Conservation (phyloP, 2,888 invertebrate genomes). For the Caenorhabditis zanzibari region DNA sequence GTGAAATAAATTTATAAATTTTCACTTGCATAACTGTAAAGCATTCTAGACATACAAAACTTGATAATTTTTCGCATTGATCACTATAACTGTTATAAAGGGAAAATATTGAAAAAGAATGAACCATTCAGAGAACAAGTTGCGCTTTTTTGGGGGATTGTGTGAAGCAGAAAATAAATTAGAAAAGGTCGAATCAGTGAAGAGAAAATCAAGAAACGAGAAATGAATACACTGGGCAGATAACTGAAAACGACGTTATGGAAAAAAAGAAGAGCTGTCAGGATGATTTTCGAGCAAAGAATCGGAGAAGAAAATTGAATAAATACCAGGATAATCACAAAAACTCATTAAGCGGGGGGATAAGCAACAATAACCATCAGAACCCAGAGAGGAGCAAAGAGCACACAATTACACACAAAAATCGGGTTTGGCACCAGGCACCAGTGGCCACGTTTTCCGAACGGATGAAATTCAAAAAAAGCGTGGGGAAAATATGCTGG, state of each 20-base stretch:
- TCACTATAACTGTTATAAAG: neutral
- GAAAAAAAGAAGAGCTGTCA: constrained; percentile 20
- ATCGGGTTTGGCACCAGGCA: constrained; percentile 55
- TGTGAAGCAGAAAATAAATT: constrained; percentile 25
- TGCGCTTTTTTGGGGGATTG: neutral
- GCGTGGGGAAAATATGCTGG: constrained; percentile 45
- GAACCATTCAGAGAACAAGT: constrained; percentile 36
- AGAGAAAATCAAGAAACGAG: constrained; percentile 10
- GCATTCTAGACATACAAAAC: constrained; percentile 35
- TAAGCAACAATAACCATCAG: constrained; percentile 28
- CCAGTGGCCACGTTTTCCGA: constrained; percentile 43
- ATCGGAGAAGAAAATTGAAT: constrained; percentile 5
- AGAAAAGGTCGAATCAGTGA: constrained; percentile 44
- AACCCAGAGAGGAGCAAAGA: constrained; percentile 21
- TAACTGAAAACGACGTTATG: constrained; percentile 48
- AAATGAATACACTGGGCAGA: neutral
- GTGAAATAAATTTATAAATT: too few species aligned
- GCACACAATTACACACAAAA: constrained; percentile 34
- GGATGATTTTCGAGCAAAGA: constrained; percentile 29
- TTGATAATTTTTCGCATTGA: constrained; percentile 36
- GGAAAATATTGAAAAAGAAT: constrained; percentile 7
- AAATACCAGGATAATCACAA: constrained; percentile 35
- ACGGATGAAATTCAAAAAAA: constrained; percentile 23
- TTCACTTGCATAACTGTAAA: too few species aligned
- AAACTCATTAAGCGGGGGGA: constrained; percentile 22